These are phyloP conservation scores for Tachyglossus aculeatus DNA, from an alignment of 2,797 vertebrate genomes.

Conservation along the genomic window DNA sequence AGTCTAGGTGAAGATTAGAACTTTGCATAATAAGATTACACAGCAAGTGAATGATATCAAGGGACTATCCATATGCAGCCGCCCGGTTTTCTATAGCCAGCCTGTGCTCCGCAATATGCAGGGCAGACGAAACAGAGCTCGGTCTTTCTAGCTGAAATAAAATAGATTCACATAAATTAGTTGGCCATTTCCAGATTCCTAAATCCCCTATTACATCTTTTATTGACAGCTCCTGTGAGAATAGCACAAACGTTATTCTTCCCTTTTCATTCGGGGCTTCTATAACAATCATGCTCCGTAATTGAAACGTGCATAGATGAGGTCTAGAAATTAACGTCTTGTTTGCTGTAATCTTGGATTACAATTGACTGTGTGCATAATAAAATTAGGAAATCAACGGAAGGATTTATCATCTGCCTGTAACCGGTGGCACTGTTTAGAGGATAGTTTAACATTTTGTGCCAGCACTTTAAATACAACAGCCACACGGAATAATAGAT, in stretches of 20 bases:
- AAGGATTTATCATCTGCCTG: constrained; percentile 68
- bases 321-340: constrained; percentile 87
- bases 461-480: constrained; percentile 53
- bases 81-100: constrained; percentile 94
- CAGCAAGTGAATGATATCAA: constrained; percentile 99
- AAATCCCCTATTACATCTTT: constrained; percentile 92
- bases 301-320: constrained; percentile 76
- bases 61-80: constrained; percentile 98
- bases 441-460: constrained; percentile 48
- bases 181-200: constrained; percentile 87
- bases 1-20: constrained; percentile 98
- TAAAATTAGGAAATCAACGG: constrained; percentile 84
- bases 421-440: constrained; percentile 57
- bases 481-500: constrained; percentile 42
- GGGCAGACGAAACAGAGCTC: constrained; percentile 78
- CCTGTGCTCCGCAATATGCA: constrained; percentile 89
- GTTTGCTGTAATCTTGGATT: constrained; percentile 91
- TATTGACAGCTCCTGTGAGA: constrained; percentile 83
- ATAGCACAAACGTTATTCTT: constrained; percentile 78
- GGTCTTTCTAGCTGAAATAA: constrained; percentile 84
- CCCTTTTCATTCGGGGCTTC: constrained; percentile 75
- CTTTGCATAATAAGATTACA: constrained; percentile 99
- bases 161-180: constrained; percentile 91
- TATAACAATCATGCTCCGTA: constrained; percentile 73
- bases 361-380: constrained; percentile 85